Conservation (phyloP, 2,113 vertebrate species). For the Australoheros scitulus region DNA sequence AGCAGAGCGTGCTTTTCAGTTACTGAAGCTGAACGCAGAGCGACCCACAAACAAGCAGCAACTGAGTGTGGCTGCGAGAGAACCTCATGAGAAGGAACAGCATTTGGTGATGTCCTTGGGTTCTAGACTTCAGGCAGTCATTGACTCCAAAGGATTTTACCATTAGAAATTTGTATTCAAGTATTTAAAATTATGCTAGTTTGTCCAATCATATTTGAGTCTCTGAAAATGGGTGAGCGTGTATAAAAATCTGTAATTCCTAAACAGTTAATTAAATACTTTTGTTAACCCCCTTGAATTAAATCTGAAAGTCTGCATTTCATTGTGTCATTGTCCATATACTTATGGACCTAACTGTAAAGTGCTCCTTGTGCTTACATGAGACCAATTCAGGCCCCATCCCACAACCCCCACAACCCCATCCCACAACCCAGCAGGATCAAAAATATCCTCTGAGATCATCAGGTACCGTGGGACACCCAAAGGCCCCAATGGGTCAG, state of each 20-base stretch:
- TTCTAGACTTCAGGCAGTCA: too few relatives aligned
- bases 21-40: fast-evolving
- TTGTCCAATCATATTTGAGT: fast-evolving
- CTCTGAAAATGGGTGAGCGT: background rate
- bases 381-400: too few relatives aligned
- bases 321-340: background rate
- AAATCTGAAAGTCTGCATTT: background rate
- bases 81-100: background rate
- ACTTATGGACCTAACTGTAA: too few relatives aligned
- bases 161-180: too few relatives aligned
- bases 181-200: too few relatives aligned
- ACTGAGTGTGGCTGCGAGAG: background rate
- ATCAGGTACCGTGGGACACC: background rate
- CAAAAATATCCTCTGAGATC: too few relatives aligned
- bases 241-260: background rate
- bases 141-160: too few relatives aligned
- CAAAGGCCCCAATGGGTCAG: background rate
- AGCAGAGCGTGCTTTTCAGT: too few relatives aligned
- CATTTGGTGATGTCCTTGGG: too few relatives aligned
- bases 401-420: too few relatives aligned
- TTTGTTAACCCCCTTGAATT: background rate
- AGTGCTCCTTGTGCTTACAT: too few relatives aligned
- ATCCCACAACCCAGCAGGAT: too few relatives aligned
- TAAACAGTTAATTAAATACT: background rate
- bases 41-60: background rate